Percentiles rank a stretch among this genome's conserved stretches.
phyloP scores from a whole-genome alignment of 2,113 vertebrate genomes.

The Tringa solitaria region DNA sequence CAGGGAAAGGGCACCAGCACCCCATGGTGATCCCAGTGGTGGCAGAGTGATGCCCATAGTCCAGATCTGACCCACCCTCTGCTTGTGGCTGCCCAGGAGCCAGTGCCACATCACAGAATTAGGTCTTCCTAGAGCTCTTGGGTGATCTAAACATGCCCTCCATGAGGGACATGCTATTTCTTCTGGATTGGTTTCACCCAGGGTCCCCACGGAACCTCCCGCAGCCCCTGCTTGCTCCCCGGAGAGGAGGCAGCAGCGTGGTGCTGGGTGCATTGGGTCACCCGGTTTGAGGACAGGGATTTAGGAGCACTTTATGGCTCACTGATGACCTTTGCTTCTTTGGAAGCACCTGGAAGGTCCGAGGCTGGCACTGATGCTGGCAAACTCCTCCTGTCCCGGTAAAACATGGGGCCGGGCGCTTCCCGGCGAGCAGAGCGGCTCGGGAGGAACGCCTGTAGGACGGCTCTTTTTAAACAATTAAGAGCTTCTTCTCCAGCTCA shows the following conservation, averaged over 20 bases:
- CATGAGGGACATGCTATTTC: not conserved
- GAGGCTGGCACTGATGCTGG: rapidly evolving
- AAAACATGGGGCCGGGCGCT: rapidly evolving
- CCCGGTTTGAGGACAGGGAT: rapidly evolving
- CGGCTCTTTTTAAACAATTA: conserved; percentile 7
- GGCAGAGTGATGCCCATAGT: rapidly evolving
- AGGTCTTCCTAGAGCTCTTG: not conserved
- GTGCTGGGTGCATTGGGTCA: not conserved
- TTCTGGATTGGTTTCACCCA: not conserved
- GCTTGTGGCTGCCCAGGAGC: not conserved
- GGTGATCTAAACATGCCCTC: not conserved
- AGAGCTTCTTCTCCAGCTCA: conserved; percentile 20
- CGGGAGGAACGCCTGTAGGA: not conserved
- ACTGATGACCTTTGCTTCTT: not conserved
- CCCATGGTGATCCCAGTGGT: not conserved
- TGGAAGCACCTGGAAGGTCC: not conserved
- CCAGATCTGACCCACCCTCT: not conserved
- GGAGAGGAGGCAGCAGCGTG: not conserved
- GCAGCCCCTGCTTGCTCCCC: rapidly evolving
- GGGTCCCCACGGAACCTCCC: rapidly evolving
- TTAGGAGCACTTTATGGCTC: not conserved
- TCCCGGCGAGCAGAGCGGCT: not conserved
- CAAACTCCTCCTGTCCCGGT: rapidly evolving
- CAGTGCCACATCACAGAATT: not conserved
- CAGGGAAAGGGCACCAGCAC: not conserved